Percentiles rank a stretch among this genome's conserved stretches.
phyloP scores from a whole-genome alignment of 2,888 invertebrate species.

The Eupithecia inturbata region DNA sequence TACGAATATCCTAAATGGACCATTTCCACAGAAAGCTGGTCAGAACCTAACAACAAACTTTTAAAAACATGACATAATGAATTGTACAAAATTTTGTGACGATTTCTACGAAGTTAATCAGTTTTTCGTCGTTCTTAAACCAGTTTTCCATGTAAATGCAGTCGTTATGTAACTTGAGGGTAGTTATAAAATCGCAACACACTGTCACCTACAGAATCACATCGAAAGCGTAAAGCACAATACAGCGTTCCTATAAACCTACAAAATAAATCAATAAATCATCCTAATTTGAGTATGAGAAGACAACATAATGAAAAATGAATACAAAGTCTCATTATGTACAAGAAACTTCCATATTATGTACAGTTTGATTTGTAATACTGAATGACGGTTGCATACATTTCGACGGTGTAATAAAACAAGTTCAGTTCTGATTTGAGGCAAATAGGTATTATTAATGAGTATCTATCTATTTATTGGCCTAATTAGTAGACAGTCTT shows the following conservation, averaged over 20 bases:
- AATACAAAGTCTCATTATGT: constrained; percentile 65
- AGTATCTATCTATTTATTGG: constrained; percentile 16
- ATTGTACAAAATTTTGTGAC: not conserved
- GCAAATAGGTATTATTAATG: not conserved
- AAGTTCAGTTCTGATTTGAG: not conserved
- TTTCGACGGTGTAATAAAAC: constrained; percentile 1
- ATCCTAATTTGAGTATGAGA: constrained; percentile 45
- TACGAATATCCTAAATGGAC: constrained; percentile 11
- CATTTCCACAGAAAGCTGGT: constrained; percentile 19
- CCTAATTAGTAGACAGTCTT: not conserved
- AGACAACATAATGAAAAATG: constrained; percentile 54
- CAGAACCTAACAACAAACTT: not conserved
- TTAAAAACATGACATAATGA: not conserved
- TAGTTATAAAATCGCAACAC: constrained; percentile 24
- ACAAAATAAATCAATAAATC: constrained; percentile 32
- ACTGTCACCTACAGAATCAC: constrained; percentile 38
- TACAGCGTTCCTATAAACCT: constrained; percentile 36
- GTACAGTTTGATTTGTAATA: constrained; percentile 56
- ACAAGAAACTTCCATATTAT: constrained; percentile 61
- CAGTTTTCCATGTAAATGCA: constrained; percentile 19
- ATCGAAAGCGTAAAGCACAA: constrained; percentile 54
- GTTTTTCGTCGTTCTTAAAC: not conserved
- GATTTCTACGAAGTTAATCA: not conserved
- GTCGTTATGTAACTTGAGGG: not conserved
- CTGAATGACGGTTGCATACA: constrained; percentile 32